These are phyloP conservation scores for Microplitis mediator DNA, from an alignment of 1,140 invertebrate genomes.

Conservation along the genomic window DNA sequence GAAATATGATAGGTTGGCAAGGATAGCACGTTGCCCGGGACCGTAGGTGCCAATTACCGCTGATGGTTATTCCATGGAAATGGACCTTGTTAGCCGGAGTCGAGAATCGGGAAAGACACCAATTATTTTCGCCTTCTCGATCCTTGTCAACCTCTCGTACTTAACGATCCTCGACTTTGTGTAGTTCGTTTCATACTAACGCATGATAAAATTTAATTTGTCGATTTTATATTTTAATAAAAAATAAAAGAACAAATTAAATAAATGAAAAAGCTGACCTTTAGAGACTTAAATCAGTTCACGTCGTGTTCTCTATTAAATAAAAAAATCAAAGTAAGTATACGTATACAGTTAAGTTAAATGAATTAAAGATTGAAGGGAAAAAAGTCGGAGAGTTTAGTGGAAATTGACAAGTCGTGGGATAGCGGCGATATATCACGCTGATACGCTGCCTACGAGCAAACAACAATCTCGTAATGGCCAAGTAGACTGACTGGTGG, in stretches of 20 bases:
- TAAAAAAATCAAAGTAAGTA: too few relatives aligned
- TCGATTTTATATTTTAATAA: too few relatives aligned
- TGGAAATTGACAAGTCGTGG: conserved; percentile 15
- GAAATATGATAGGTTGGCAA: conserved; percentile 58
- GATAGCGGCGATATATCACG: conserved; percentile 52
- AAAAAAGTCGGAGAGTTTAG: neutral
- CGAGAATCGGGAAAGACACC: conserved; percentile 55
- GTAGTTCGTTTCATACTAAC: too few relatives aligned
- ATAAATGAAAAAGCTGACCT: too few relatives aligned
- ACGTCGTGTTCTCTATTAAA: too few relatives aligned
- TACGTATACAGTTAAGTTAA: neutral
- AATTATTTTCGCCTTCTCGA: conserved; percentile 59
- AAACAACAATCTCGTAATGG: conserved; percentile 64
- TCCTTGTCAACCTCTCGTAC: conserved; percentile 28
- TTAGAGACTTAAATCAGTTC: too few relatives aligned
- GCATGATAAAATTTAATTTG: too few relatives aligned
- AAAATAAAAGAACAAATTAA: too few relatives aligned
- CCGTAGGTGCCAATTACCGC: conserved; percentile 59
- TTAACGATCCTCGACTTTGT: conserved; percentile 8
- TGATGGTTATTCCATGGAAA: conserved; percentile 64
- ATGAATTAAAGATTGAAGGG: neutral
- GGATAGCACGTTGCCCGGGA: conserved; percentile 14
- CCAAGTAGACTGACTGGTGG: conserved; percentile 53
- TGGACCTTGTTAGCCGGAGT: conserved; percentile 58
- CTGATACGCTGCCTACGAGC: conserved; percentile 45